These are phyloP conservation scores for Palythoa caribaeorum DNA, from an alignment of 92 coral and sea anemone species.

Conservation along the genomic window DNA sequence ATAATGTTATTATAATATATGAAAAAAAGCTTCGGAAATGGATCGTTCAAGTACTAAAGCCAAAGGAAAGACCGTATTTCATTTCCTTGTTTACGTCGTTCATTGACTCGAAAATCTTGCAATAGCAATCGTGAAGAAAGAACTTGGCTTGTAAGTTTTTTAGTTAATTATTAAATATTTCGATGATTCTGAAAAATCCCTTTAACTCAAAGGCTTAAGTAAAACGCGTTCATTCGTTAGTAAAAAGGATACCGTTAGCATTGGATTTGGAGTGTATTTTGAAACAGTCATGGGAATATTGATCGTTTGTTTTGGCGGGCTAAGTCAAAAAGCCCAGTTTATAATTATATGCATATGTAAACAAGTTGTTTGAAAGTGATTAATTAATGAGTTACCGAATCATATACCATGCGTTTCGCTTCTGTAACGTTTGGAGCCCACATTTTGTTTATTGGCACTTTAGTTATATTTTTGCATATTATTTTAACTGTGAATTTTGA, in stretches of 20 bases:
- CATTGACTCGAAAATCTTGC: no score
- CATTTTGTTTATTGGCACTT: conserved; percentile 6
- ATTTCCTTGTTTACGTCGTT: no score
- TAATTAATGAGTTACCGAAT: background rate
- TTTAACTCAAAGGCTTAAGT: background rate
- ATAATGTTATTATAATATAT: background rate
- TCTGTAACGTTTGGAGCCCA: conserved; percentile 30
- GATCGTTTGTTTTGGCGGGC: conserved; percentile 38
- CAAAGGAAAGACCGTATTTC: no score
- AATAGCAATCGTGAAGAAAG: no score
- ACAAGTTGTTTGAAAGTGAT: conserved; percentile 31
- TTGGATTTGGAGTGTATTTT: background rate
- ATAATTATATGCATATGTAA: conserved; percentile 40
- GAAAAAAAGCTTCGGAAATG: background rate
- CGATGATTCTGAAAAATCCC: no score
- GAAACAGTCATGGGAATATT: background rate
- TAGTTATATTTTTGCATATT: conserved; percentile 22
- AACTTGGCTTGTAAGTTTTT: no score
- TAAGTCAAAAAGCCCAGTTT: conserved; percentile 47
- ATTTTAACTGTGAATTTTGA: background rate
- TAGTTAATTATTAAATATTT: no score
- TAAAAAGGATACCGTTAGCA: background rate
- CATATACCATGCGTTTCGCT: conserved; percentile 19
- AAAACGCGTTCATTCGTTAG: background rate
- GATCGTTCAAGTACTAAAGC: no score